These are phyloP conservation scores for Stenopsyche tienmushanensis DNA, from an alignment of 1,140 invertebrate species.

Conservation along the genomic window DNA sequence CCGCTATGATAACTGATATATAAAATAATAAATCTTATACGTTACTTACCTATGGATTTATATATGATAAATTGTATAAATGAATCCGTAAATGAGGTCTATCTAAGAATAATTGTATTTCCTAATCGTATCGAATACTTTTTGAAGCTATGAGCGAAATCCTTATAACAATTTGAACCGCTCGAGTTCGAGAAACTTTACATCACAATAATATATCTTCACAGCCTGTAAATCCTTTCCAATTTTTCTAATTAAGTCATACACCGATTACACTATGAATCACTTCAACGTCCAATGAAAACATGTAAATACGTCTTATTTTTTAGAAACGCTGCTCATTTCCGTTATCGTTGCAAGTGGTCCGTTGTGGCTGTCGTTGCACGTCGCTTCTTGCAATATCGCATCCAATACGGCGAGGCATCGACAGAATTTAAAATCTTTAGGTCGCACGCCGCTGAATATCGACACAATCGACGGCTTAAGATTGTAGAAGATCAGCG, in stretches of 20 bases:
- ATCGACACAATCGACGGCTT: slow-evolving; percentile 70
- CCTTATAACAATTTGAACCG: too few species aligned
- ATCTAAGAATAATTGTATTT: too few species aligned
- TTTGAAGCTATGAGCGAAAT: too few species aligned
- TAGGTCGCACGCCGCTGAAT: slow-evolving; percentile 69
- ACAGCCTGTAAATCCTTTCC: slow-evolving; percentile 2
- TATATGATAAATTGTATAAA: too few species aligned
- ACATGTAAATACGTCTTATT: not conserved
- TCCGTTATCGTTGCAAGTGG: not conserved
- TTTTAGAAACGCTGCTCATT: slow-evolving; percentile 11
- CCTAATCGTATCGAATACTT: too few species aligned
- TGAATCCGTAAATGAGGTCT: too few species aligned
- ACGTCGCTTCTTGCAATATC: slow-evolving; percentile 53
- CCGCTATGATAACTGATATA: too few species aligned
- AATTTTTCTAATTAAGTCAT: not conserved
- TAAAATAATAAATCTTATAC: too few species aligned
- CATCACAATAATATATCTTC: not conserved
- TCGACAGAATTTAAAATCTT: slow-evolving; percentile 64
- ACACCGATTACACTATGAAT: too few species aligned
- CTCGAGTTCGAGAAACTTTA: too few species aligned
- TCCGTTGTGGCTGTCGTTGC: not conserved
- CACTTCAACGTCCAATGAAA: not conserved
- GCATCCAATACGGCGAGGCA: slow-evolving; percentile 64
- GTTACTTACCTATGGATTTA: too few species aligned
- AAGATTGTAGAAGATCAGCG: slow-evolving; percentile 72